Conservation (phyloP, 2,797 vertebrate genomes). For the Pogonophryne albipinna region DNA sequence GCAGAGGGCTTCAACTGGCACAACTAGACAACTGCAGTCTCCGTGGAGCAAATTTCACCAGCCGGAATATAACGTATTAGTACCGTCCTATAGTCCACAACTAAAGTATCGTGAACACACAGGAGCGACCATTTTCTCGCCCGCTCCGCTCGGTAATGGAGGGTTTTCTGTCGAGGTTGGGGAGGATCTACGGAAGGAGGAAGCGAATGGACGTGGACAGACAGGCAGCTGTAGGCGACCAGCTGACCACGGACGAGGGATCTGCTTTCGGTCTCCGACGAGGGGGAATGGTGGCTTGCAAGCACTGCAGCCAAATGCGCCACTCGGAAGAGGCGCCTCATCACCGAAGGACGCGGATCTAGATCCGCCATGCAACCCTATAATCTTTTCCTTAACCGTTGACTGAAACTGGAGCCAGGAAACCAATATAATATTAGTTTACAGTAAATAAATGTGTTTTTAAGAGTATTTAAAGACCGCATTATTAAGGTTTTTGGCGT, state of each 20-base stretch:
- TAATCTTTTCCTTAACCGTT: constrained; percentile 41
- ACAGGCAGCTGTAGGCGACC: constrained; percentile 88
- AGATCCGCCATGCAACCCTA: constrained; percentile 80
- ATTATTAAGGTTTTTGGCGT: constrained; percentile 10
- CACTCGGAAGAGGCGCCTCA: constrained; percentile 81
- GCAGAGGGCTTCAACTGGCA: constrained; percentile 81
- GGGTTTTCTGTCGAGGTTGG: constrained; percentile 82
- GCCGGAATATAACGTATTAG: constrained; percentile 66
- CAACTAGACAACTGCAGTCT: constrained; percentile 62
- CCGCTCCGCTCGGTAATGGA: constrained; percentile 77
- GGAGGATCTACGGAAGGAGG: constrained; percentile 88
- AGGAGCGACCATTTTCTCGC: constrained; percentile 78
- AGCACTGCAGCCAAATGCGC: constrained; percentile 85
- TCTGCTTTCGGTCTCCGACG: constrained; percentile 87
- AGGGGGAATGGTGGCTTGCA: constrained; percentile 85
- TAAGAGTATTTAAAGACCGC: not conserved
- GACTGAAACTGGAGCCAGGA: not conserved
- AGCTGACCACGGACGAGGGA: constrained; percentile 88
- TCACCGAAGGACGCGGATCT: constrained; percentile 80
- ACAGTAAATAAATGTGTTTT: constrained; percentile 36
- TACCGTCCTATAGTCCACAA: constrained; percentile 51
- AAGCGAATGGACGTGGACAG: constrained; percentile 82
- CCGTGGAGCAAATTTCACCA: constrained; percentile 63
- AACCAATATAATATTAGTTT: not conserved
- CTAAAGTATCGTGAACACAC: constrained; percentile 58